Conservation (phyloP, 2,888 invertebrate species). For the Drosophila infuscata region DNA sequence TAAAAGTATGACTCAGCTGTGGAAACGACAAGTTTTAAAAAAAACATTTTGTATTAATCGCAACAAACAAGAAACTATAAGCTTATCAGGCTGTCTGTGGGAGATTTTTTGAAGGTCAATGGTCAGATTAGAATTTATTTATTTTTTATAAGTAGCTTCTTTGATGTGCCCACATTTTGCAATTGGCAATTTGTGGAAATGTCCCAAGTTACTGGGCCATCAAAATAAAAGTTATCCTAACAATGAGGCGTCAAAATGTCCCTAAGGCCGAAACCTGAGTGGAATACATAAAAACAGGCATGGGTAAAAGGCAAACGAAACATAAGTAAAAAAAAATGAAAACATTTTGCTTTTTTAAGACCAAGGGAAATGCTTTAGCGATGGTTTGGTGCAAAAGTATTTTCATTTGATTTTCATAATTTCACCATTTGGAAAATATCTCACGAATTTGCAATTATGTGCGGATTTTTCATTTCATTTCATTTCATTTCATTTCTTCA, state of each 20-base stretch:
- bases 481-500: constrained; percentile 40
- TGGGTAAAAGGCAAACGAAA: constrained; percentile 2
- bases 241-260: constrained; percentile 59
- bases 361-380: constrained; percentile 16
- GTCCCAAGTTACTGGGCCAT: constrained; percentile 35
- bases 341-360: background rate
- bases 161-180: constrained; percentile 32
- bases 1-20: background rate
- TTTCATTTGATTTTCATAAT: constrained; percentile 77
- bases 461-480: constrained; percentile 66
- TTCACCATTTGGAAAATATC: constrained; percentile 77
- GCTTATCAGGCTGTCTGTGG: constrained; percentile 45
- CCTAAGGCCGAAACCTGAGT: constrained; percentile 48
- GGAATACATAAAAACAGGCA: constrained; percentile 53
- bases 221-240: constrained; percentile 36
- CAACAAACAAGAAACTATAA: constrained; percentile 10
- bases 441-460: constrained; percentile 81
- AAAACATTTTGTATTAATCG: background rate
- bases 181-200: constrained; percentile 40
- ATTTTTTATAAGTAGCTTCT: constrained; percentile 27
- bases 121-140: constrained; percentile 43
- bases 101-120: constrained; percentile 32
- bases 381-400: constrained; percentile 5
- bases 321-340: constrained; percentile 7
- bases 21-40: background rate